Evolutionary conservation across 1,140 invertebrate species (phyloP), one percentile per base, ranked within the genome.

Genomic region (Drosophila santomea): DNA sequence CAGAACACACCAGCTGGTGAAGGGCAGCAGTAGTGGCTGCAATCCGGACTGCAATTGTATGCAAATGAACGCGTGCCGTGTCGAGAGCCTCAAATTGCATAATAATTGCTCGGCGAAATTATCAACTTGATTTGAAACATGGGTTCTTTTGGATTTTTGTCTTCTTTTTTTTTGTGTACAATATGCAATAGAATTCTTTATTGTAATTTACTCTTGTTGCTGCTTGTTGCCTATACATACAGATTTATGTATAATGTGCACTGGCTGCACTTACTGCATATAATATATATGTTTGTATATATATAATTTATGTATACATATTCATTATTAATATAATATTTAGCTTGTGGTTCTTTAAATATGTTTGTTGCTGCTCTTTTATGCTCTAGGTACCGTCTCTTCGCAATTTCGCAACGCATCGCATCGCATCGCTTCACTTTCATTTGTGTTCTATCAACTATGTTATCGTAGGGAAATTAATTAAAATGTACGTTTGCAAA

Each of bases 181-280:
- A 86, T 86, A 86, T 86, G 83, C 79, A 88, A 86, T 86, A 88
- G 81, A 88, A 83, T 86, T 86, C 84, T 86, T 86, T 86, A 86
- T 86, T 89, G 83, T 86, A 83, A 86, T 89, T 85, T 82, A 86
- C 50, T 79, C 71, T 88, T 59, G 66, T 63, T 66, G 56, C 47
- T 57, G 60, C 20, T 51, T 51, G 48, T 69, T 14, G 64, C 66
- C 52, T 67, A 79, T 76, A 80, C 78, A 76, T 69, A 72, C 68
- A 54, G 39, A 74, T 78, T 54, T 67, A 54, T 77, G 55, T 61
- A 63, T 80, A 58, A 45, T 68, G 73, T 78, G 74, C 73, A 55
- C 73, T 48, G 28, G 56, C 63, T 61, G 73, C 74, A 77, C 73
- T 54, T 77, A 61, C 74, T 52, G 74, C 74, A 77, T 77, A 77